A percentile compares a stretch with the other conserved stretches of the same genome.
These are phyloP conservation scores for Zosterops lateralis DNA, from an alignment of 2,113 vertebrate genomes.

Conservation along the genomic window DNA sequence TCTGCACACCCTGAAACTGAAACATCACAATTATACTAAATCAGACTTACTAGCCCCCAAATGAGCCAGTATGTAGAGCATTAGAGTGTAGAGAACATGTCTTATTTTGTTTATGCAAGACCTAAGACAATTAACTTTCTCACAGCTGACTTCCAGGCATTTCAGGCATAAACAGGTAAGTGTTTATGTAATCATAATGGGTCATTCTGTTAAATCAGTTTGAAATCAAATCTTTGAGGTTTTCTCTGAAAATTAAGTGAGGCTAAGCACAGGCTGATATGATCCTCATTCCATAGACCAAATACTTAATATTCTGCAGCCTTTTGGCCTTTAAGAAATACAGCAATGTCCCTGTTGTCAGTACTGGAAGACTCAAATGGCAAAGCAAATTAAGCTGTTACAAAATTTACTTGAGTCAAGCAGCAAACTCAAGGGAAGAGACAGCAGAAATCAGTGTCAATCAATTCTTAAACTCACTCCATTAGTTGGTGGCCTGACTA, in stretches of 20 bases:
- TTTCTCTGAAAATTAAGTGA: neutral
- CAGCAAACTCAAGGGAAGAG: neutral
- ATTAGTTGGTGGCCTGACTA: neutral
- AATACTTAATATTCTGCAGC: neutral
- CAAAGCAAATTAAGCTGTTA: neutral
- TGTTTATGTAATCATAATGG: neutral
- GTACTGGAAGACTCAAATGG: neutral
- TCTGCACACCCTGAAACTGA: neutral
- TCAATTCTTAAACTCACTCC: neutral
- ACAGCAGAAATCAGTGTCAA: neutral
- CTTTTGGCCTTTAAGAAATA: neutral
- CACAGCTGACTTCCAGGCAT: neutral
- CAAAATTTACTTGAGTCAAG: neutral
- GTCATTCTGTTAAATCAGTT: neutral
- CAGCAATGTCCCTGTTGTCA: neutral
- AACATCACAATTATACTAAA: neutral
- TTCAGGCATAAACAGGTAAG: neutral
- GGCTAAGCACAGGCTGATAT: neutral
- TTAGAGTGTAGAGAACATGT: neutral
- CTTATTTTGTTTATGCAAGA: neutral
- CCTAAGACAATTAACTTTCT: neutral
- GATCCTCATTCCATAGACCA: neutral
- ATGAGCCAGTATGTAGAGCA: neutral
- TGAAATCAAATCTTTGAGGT: neutral
- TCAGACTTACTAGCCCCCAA: neutral